A percentile compares a stretch with the other conserved stretches of the same genome.
Evolutionary conservation across 2,888 invertebrate genomes (phyloP).

Genomic region (Melieria crassipennis): DNA sequence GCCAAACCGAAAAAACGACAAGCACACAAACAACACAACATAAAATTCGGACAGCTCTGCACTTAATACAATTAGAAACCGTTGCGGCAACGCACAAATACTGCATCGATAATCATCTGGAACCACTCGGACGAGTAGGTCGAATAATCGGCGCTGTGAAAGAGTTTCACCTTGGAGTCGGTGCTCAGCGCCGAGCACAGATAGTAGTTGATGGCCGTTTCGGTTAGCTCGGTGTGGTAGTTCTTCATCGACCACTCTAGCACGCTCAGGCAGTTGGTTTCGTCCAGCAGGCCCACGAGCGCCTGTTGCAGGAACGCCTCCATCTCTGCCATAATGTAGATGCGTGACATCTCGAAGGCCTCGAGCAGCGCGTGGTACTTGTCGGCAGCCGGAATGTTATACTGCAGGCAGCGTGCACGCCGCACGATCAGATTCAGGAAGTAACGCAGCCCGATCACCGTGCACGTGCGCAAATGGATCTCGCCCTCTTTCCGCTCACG

Average conservation of each 20-base stretch:
- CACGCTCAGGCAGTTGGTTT: constrained; percentile 58
- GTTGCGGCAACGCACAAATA: constrained; percentile 59
- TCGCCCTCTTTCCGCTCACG: constrained; percentile 63
- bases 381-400: constrained; percentile 51
- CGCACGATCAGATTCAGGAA: constrained; percentile 62
- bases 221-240: constrained; percentile 62
- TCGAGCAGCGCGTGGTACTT: constrained; percentile 60
- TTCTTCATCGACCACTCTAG: constrained; percentile 65
- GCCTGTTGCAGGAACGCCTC: constrained; percentile 56
- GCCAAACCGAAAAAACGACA: too few species aligned
- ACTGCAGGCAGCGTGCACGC: constrained; percentile 47
- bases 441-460: constrained; percentile 60
- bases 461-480: constrained; percentile 60
- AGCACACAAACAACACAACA: too few species aligned
- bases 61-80: constrained; percentile 37
- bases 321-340: constrained; percentile 62
- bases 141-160: constrained; percentile 61
- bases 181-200: constrained; percentile 57
- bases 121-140: constrained; percentile 63
- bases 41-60: too few species aligned
- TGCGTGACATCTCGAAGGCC: constrained; percentile 64
- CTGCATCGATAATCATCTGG: constrained; percentile 63
- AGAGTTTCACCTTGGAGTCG: constrained; percentile 58
- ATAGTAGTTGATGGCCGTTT: constrained; percentile 64
- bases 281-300: constrained; percentile 55